These are phyloP conservation scores for Dendrophyllia cribrosa DNA, from an alignment of 64 coral and sea anemone genomes.

Conservation along the genomic window DNA sequence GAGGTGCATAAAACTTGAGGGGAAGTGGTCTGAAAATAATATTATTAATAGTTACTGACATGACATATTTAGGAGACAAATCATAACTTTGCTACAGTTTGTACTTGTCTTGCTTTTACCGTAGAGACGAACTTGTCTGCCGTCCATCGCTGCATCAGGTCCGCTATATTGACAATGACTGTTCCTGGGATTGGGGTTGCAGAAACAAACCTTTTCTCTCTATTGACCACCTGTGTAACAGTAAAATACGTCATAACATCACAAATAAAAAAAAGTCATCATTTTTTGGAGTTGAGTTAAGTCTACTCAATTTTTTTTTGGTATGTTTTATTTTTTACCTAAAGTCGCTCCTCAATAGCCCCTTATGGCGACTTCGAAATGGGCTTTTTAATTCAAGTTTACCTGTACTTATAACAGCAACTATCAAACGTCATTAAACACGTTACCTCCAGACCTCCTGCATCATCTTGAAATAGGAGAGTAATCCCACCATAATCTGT, in stretches of 20 bases:
- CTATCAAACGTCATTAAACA: background rate
- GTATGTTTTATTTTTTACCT: too few species aligned
- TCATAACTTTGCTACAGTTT: too few species aligned
- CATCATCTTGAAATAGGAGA: constrained; percentile 87
- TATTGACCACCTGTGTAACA: constrained; percentile 63
- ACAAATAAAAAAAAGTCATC: background rate
- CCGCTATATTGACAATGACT: constrained; percentile 77
- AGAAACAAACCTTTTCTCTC: constrained; percentile 70
- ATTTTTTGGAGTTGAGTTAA: too few species aligned
- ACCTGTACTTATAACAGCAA: too few species aligned
- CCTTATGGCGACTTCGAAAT: too few species aligned
- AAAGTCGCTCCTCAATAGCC: too few species aligned
- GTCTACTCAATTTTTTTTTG: too few species aligned
- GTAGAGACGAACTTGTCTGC: constrained; percentile 81
- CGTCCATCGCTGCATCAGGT: constrained; percentile 86
- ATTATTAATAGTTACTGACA: too few species aligned
- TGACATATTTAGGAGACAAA: too few species aligned
- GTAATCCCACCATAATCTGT: constrained; percentile 87
- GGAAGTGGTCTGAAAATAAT: too few species aligned
- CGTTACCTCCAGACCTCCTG: constrained; percentile 80
- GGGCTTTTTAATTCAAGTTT: too few species aligned
- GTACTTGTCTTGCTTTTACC: constrained; percentile 35
- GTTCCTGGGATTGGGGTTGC: constrained; percentile 77
- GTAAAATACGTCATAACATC: background rate
- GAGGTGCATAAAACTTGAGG: too few species aligned